Evolutionary conservation across 2,888 invertebrate species (phyloP), one percentile per base, ranked within the genome.

Genomic region (Sarcophaga rosellei): DNA sequence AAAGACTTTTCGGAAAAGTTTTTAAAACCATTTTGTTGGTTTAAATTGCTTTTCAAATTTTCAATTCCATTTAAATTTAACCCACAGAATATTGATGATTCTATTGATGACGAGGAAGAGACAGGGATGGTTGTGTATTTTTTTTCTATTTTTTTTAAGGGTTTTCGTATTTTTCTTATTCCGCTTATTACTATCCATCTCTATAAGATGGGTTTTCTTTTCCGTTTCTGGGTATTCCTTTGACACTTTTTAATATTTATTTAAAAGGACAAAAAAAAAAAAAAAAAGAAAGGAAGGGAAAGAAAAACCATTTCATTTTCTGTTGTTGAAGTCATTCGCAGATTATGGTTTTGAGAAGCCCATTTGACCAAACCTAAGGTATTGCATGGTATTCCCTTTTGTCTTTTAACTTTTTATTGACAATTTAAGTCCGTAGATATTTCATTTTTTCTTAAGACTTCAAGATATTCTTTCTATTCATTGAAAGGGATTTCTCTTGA

Each of bases 201-300:
- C 35, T 35, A 35, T 10, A 35, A 35, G 35, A 8, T 35, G 35
- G 35, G 35, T 35, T 35, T 35, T 35, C 35, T 35, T 35, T 35
- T 35, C 35, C 35, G 35, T 35, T 35, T 35, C 35, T 69, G 65
- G 59, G 53, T 75, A 80, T 84, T 86, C 70, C 74, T 83, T 75
- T 70, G 81, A 74, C 84, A 84, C 77, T 81, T 84, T 86, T 65
- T 61, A 65, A 70, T 86, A 84, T 86, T 84, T 86, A 84, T 84
- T 83, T 35, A 35, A 35, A 35, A 2, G 35, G 35, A 25, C 3
- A 25, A 25, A 25, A 25, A 25, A 25, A 25, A 4, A n/a, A n/a
- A n/a, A n/a, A n/a, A n/a, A 4, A 25, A 35, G 8, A 6, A 6
- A 35, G 6, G 8, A 61, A 77, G 21, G 77, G 44, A 69, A 53